Conservation (phyloP, 2,113 vertebrate species). For the Ophiodon elongatus region DNA sequence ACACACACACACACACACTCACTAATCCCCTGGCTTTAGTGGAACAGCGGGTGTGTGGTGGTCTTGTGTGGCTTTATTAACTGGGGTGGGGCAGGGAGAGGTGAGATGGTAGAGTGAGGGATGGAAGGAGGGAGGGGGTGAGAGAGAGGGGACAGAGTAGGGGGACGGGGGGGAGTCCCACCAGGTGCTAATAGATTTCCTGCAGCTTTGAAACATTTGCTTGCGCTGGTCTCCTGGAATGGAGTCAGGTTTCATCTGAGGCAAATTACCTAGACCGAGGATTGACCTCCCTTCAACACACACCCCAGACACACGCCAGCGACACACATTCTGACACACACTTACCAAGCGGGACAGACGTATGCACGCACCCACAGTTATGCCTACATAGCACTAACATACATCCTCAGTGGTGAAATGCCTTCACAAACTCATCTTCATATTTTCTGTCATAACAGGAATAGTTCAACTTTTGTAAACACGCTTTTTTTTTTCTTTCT, state of each 20-base stretch:
- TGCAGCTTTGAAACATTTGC: slow-evolving; percentile 84
- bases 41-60: slow-evolving; percentile 73
- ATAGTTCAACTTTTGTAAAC: background rate
- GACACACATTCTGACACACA: slow-evolving; percentile 54
- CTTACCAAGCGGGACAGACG: slow-evolving; percentile 41
- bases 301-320: slow-evolving; percentile 62
- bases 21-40: slow-evolving; percentile 73
- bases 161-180: slow-evolving; percentile 59
- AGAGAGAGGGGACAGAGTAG: slow-evolving; percentile 46
- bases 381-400: background rate
- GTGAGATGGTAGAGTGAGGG: slow-evolving; percentile 63
- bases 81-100: slow-evolving; percentile 71
- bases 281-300: slow-evolving; percentile 80
- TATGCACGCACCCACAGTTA: slow-evolving; percentile 30
- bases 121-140: slow-evolving; percentile 28
- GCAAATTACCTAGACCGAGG: slow-evolving; percentile 83
- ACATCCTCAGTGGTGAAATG: slow-evolving; percentile 1
- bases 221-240: slow-evolving; percentile 66
- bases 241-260: slow-evolving; percentile 81
- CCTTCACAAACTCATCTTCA: background rate
- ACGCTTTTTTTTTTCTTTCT: background rate
- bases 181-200: slow-evolving; percentile 87
- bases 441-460: background rate
- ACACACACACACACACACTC: slow-evolving; percentile 43
- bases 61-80: slow-evolving; percentile 83